Conservation (phyloP, 2,113 vertebrate species). For the Sylvietta virens region DNA sequence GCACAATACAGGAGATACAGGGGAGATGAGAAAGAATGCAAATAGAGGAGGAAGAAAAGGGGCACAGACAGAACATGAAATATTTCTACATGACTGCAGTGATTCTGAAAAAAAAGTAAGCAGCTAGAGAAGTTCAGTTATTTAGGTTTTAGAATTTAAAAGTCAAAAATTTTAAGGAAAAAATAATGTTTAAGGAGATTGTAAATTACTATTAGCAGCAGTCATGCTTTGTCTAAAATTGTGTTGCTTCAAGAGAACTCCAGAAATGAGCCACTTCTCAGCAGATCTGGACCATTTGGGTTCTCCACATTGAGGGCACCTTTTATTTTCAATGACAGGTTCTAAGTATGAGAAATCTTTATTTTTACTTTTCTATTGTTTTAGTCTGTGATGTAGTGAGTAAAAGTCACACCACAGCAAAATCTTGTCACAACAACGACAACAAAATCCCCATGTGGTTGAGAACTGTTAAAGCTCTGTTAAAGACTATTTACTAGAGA, state of each 20-base stretch:
- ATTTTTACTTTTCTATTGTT: background rate
- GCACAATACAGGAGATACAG: background rate
- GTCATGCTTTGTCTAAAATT: background rate
- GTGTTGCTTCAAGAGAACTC: background rate
- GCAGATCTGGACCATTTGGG: background rate
- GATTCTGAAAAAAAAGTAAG: background rate
- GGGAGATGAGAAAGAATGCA: slow-evolving; percentile 1
- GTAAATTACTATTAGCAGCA: background rate
- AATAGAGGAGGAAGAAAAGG: background rate
- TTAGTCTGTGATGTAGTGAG: background rate
- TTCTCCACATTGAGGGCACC: background rate
- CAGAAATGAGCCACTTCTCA: background rate
- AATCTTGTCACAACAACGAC: background rate
- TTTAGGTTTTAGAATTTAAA: background rate
- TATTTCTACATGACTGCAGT: background rate
- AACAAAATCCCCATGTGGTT: background rate
- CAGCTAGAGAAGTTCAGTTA: background rate
- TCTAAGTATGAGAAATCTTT: background rate
- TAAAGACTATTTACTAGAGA: background rate
- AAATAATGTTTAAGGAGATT: background rate
- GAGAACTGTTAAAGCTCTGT: background rate
- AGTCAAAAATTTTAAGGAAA: background rate
- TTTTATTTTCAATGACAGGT: background rate
- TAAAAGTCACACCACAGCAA: background rate
- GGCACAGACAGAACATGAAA: background rate